These are phyloP conservation scores for Parazoanthus darwini DNA, from an alignment of 92 coral and sea anemone genomes.

Conservation along the genomic window DNA sequence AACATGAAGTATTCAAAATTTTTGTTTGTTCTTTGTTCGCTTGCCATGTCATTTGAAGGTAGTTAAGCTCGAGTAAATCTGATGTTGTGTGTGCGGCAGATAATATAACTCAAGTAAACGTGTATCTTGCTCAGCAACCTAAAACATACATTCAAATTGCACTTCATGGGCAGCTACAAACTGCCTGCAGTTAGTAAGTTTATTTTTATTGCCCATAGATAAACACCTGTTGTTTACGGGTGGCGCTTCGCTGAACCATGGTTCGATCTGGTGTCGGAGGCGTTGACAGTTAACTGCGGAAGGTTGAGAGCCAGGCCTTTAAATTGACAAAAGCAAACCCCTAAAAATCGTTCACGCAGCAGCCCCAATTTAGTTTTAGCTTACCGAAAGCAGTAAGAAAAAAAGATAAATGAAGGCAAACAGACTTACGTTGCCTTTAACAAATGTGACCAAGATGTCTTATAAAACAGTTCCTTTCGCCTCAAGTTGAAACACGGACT, in stretches of 20 bases:
- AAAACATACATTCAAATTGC: background rate
- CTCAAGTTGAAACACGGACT: no score
- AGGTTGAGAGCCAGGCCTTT: background rate
- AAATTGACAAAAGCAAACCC: no score
- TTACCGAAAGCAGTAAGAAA: no score
- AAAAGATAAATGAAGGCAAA: no score
- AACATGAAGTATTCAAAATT: background rate
- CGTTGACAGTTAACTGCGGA: background rate
- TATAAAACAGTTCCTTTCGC: no score
- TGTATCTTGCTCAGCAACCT: no score
- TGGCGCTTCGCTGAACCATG: constrained; percentile 7
- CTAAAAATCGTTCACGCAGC: no score
- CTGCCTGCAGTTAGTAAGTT: background rate
- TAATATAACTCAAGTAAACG: background rate
- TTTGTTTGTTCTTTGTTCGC: background rate
- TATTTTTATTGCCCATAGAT: background rate
- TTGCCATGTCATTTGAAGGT: background rate
- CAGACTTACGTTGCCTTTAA: no score
- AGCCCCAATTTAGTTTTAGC: no score
- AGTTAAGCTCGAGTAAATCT: background rate
- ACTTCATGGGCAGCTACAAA: background rate
- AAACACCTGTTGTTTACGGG: constrained; percentile 32
- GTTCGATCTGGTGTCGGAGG: background rate
- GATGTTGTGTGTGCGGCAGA: background rate
- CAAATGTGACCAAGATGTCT: no score